Base-by-base conservation (phyloP, 2,113 vertebrate genomes). In the Mesitornis unicolor region DNA sequence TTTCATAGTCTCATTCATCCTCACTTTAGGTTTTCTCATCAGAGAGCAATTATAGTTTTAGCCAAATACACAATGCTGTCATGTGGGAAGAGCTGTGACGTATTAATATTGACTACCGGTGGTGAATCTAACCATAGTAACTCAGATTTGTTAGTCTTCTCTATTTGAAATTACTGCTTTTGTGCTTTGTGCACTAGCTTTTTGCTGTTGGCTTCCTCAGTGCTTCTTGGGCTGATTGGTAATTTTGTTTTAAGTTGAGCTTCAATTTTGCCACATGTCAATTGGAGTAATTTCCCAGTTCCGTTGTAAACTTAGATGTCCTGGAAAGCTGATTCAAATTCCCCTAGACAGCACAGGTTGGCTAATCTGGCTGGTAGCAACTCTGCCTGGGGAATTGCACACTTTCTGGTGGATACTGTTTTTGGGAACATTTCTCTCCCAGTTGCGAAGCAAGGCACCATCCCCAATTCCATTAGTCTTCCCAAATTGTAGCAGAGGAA, bases 1-100 rank as follows among this genome's bases (percentile, higher is more conserved):
- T 70, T 74, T 91, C 21, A 45, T 89, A 61, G 21, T 56, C 76
- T 77, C 63, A 43, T 70, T 94, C 56, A 85, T 90, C 54, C 71
- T 89, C 40, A 25, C 54, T 94, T 89, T 67, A 80, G n/a, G 35
- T 84, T 89, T 79, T n/a, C 29, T 94, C 82, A 89, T 94, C 84
- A 93, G 90, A 95, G 71, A 95, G 74, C 85, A 90, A 94, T 95
- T 87, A 87, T 2, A 83, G 67, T 79, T 93, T 91, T 77, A 90
- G 59, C 24, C 63, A 90, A 89, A 85, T 57, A 92, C 65, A 87
- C 53, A 84, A 29, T 61, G 45, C 31, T 91, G 54, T 80, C 67
- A 40, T 42, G 47, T 38, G 29, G 45, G 74, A 91, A 93, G 78
- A 83, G 31, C 63, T 7, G 1, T 67, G 70, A 65, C 65, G 17